Conservation (phyloP, 2,888 invertebrate species). For the Lacanobia oleracea region DNA sequence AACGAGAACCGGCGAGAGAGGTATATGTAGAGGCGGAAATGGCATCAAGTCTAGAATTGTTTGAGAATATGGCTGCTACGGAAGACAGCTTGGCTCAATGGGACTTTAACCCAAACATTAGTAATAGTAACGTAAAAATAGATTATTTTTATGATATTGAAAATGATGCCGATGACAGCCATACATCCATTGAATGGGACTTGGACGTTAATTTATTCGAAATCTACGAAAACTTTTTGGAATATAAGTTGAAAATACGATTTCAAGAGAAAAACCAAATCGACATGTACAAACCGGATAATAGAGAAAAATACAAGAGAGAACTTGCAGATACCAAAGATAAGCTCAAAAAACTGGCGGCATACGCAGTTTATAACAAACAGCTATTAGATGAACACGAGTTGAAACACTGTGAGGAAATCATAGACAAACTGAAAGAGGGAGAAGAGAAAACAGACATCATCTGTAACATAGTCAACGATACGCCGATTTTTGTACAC, state of each 20-base stretch:
- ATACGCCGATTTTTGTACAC: conserved; percentile 6
- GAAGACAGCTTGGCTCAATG: too few relatives aligned
- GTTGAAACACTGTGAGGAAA: conserved; percentile 12
- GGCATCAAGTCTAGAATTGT: too few relatives aligned
- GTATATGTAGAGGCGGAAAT: too few relatives aligned
- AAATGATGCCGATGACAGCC: neutral
- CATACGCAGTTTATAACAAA: conserved; percentile 15
- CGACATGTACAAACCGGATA: conserved; percentile 38
- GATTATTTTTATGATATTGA: too few relatives aligned
- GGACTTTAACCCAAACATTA: too few relatives aligned
- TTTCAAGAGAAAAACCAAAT: conserved; percentile 46
- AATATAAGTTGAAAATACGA: conserved; percentile 41
- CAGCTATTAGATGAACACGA: conserved; percentile 10
- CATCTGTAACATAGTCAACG: conserved; percentile 15
- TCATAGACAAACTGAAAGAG: conserved; percentile 18
- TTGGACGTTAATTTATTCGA: conserved; percentile 29
- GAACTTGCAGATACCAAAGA: conserved; percentile 3
- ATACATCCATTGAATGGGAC: conserved; percentile 22
- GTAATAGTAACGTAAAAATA: too few relatives aligned
- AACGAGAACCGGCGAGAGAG: too few relatives aligned
- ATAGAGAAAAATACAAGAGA: conserved; percentile 12
- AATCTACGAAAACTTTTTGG: conserved; percentile 39
- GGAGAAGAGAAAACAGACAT: conserved; percentile 24
- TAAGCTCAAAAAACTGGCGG: conserved; percentile 6
- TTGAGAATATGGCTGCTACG: too few relatives aligned